A percentile compares a stretch with the other conserved stretches of the same genome.
These are phyloP conservation scores for Pangasius larnaudii DNA, from an alignment of 2,797 vertebrate genomes.

Conservation along the genomic window DNA sequence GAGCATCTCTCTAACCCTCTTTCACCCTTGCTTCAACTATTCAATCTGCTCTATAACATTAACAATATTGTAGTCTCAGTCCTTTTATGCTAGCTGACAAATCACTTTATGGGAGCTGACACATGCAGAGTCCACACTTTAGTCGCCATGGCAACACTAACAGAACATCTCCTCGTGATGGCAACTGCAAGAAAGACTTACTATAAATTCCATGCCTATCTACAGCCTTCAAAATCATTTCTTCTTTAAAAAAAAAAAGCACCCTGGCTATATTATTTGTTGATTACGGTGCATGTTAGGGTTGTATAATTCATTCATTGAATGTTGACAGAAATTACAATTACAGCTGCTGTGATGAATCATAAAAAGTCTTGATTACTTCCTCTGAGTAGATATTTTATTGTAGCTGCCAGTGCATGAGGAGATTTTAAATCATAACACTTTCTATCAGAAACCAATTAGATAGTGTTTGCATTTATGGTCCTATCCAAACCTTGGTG, in stretches of 20 bases:
- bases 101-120: conserved; percentile 75
- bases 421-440: background rate
- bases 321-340: background rate
- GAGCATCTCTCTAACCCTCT: background rate
- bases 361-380: background rate
- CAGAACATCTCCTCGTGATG: conserved; percentile 69
- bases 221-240: background rate
- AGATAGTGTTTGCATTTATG: background rate
- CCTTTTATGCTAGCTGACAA: conserved; percentile 55
- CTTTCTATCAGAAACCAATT: background rate
- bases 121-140: conserved; percentile 62
- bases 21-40: conserved; percentile 4
- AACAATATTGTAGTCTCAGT: conserved; percentile 20
- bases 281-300: background rate
- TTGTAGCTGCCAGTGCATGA: background rate
- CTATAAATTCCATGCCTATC: background rate
- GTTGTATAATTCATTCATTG: background rate
- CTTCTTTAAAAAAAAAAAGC: background rate
- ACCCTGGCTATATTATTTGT: background rate
- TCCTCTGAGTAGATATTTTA: background rate
- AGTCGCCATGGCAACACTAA: conserved; percentile 75
- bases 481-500: background rate
- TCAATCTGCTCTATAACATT: conserved; percentile 18
- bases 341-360: background rate
- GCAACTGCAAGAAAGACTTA: conserved; percentile 52